phyloP scores from a whole-genome alignment of 2,797 vertebrate species.

The Eremophila alpestris region DNA sequence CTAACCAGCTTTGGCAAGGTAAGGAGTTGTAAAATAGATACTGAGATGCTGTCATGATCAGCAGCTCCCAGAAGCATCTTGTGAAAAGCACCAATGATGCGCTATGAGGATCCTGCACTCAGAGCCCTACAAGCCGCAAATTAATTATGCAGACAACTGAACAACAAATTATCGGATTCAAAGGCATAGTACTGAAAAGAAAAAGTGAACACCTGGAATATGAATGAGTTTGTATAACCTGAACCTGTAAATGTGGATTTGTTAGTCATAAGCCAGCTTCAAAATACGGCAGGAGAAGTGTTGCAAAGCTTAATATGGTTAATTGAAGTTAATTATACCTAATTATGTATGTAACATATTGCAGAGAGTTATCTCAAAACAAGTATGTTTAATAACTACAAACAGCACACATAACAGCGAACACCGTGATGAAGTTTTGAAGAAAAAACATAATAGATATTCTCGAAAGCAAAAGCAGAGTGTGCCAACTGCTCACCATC shows the following conservation, averaged over 20 bases:
- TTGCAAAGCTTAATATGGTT: conserved; percentile 54
- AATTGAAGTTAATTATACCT: conserved; percentile 69
- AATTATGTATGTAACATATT: conserved; percentile 70
- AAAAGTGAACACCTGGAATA: conserved; percentile 5
- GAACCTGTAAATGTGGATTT: conserved; percentile 2
- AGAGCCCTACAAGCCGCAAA: neutral
- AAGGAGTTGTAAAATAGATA: neutral
- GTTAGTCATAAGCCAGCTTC: conserved; percentile 41
- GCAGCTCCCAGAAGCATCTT: neutral
- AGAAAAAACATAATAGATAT: neutral
- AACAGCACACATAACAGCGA: conserved; percentile 49
- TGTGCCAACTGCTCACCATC: neutral
- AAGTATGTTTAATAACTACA: conserved; percentile 61
- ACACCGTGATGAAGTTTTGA: neutral
- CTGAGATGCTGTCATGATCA: neutral
- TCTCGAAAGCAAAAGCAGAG: neutral
- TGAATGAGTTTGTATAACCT: neutral
- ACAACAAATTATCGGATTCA: neutral
- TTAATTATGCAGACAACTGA: neutral
- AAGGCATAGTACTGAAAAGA: neutral
- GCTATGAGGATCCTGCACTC: neutral
- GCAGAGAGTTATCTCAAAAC: conserved; percentile 64
- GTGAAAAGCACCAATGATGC: neutral
- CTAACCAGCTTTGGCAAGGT: neutral
- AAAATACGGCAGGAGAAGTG: conserved; percentile 29